Conservation (phyloP, 2,113 vertebrate species). For the Caretta caretta region DNA sequence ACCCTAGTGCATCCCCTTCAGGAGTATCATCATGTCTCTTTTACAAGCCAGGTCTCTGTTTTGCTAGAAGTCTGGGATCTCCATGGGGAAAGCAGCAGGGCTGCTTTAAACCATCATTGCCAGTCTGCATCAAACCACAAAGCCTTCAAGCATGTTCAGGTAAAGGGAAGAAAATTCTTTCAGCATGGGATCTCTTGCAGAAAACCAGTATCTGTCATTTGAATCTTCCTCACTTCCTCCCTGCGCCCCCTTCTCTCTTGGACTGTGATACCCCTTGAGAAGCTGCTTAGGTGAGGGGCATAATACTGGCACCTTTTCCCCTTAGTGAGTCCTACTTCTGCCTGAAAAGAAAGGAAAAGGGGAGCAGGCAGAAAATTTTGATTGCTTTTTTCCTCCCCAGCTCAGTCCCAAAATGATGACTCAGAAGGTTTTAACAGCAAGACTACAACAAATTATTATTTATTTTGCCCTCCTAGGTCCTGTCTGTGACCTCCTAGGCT, state of each 20-base stretch:
- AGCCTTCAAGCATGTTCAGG: neutral
- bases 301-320: fast-evolving
- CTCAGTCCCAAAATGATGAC: neutral
- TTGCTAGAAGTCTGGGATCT: neutral
- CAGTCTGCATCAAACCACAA: neutral
- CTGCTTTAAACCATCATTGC: neutral
- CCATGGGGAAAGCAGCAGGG: neutral
- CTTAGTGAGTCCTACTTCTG: neutral
- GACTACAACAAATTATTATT: neutral
- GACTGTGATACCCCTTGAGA: neutral
- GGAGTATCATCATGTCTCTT: too few species aligned
- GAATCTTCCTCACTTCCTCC: neutral
- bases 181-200: neutral
- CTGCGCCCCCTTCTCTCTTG: neutral
- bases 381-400: fast-evolving
- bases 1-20: too few species aligned
- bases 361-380: neutral
- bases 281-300: neutral
- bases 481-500: neutral
- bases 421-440: neutral
- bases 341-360: neutral
- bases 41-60: neutral
- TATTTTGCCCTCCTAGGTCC: neutral
- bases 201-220: neutral
- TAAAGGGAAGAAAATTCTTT: neutral